These are phyloP conservation scores for Peromyscus polionotus DNA, from an alignment of 2,113 vertebrate genomes.

Conservation along the genomic window DNA sequence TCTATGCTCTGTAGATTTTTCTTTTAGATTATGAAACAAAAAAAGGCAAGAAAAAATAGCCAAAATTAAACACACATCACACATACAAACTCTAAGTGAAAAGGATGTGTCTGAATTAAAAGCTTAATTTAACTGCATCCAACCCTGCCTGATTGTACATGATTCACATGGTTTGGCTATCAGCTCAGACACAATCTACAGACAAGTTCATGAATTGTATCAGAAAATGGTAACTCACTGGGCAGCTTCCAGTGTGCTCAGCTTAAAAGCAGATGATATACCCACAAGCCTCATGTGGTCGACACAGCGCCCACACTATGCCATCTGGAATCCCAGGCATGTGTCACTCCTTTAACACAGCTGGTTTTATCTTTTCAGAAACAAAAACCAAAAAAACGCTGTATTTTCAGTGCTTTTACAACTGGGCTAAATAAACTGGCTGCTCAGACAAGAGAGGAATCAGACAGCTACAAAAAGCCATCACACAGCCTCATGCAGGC, in stretches of 20 bases:
- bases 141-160: neutral
- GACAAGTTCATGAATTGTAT: neutral
- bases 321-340: neutral
- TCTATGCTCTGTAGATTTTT: neutral
- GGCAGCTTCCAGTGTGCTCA: neutral
- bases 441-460: neutral
- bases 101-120: constrained; percentile 16
- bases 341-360: neutral
- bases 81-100: neutral
- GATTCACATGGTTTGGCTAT: neutral
- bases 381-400: neutral
- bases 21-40: constrained; percentile 15
- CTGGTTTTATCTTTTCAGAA: neutral
- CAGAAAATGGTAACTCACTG: neutral
- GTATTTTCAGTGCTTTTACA: neutral
- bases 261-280: neutral
- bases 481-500: neutral
- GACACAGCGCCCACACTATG: neutral
- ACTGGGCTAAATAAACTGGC: neutral
- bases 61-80: constrained; percentile 12
- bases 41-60: neutral
- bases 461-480: neutral
- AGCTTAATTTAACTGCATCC: neutral
- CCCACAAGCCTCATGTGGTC: neutral
- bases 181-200: neutral